Conservation (phyloP, 2,113 vertebrate genomes). For the Neomonachus schauinslandi region DNA sequence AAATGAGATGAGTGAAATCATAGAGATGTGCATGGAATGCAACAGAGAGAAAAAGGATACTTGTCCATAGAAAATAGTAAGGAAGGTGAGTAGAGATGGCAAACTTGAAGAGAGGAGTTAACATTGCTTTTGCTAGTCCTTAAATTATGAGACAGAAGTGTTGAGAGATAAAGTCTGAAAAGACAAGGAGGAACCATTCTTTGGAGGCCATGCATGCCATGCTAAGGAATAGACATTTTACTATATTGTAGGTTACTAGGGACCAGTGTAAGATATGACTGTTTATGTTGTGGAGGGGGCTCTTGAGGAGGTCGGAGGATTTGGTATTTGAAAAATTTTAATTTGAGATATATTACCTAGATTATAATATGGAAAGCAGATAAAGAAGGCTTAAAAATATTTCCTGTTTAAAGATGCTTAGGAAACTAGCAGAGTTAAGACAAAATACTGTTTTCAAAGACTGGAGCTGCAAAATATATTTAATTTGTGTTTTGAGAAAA, state of each 20-base stretch:
- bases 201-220: background rate
- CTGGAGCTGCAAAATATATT: background rate
- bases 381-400: background rate
- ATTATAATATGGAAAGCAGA: background rate
- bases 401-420: background rate
- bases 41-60: background rate
- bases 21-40: background rate
- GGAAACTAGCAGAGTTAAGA: background rate
- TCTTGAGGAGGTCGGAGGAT: background rate
- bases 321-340: slow-evolving; percentile 21
- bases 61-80: background rate
- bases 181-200: background rate
- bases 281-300: background rate
- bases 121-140: background rate
- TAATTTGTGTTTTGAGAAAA: slow-evolving; percentile 13
- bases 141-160: background rate
- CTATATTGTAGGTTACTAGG: background rate
- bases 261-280: background rate
- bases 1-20: background rate
- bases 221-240: background rate
- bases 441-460: slow-evolving; percentile 9
- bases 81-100: background rate
- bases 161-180: background rate
- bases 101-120: background rate
- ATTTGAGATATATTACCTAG: background rate